Percentiles rank a stretch among this genome's conserved stretches.
Evolutionary conservation across 92 coral and sea anemone species (phyloP).

Genomic region (Metridium senile): DNA sequence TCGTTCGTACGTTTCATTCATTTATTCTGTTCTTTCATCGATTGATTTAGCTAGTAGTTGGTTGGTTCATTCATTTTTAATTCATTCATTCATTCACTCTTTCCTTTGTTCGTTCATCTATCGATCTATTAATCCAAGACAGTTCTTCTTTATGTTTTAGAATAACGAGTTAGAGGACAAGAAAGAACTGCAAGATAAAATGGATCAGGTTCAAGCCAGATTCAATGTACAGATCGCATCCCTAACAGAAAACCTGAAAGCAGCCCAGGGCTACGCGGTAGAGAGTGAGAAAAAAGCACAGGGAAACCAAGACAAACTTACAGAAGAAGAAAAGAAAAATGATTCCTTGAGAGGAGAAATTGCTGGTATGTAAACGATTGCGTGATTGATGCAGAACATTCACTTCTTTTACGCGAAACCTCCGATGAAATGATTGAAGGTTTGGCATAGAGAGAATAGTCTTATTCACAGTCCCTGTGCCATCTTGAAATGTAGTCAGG

Average conservation of each 20-base stretch:
- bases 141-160: conserved; percentile 42
- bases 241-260: conserved; percentile 77
- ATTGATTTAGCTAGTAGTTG: no score
- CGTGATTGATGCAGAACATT: neutral
- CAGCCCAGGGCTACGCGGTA: conserved; percentile 80
- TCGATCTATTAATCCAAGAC: no score
- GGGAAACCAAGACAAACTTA: conserved; percentile 45
- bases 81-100: neutral
- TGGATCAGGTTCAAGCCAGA: conserved; percentile 85
- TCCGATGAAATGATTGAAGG: no score
- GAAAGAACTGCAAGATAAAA: conserved; percentile 68
- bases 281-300: conserved; percentile 64
- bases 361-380: conserved; percentile 70
- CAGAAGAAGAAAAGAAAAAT: conserved; percentile 60
- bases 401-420: neutral
- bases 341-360: conserved; percentile 87
- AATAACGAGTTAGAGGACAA: conserved; percentile 74
- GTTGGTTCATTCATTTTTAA: no score
- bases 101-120: neutral
- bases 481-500: no score
- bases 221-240: conserved; percentile 88
- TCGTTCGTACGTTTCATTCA: no score
- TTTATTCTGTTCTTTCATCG: no score
- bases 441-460: neutral
- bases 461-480: no score